These are phyloP conservation scores for Plumapathes pennacea DNA, from an alignment of 92 coral and sea anemone species.

Conservation along the genomic window DNA sequence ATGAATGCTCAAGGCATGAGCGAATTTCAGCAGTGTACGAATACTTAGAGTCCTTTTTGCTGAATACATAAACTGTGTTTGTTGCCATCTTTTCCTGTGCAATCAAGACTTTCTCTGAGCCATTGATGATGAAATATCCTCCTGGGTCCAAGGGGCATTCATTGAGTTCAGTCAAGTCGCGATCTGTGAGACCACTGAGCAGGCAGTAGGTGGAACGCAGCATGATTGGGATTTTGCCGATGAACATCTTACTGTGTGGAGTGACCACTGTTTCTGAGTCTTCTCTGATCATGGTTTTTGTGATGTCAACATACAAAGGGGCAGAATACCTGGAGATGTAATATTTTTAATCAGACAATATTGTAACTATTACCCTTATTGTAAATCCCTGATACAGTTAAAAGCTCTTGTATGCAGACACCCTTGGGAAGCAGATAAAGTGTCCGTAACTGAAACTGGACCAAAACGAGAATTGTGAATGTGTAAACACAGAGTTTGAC, in stretches of 20 bases:
- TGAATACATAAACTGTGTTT: constrained; percentile 94
- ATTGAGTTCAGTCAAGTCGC: constrained; percentile 97
- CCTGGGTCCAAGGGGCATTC: constrained; percentile 99
- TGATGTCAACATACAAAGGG: constrained; percentile 95
- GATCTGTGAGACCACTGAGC: constrained; percentile 79
- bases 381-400: no score
- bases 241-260: constrained; percentile 94
- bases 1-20: constrained; percentile 94
- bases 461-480: no score
- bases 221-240: constrained; percentile 99
- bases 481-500: no score
- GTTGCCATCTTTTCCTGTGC: constrained; percentile 99
- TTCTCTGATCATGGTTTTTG: constrained; percentile 90
- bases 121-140: constrained; percentile 95
- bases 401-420: no score
- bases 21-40: constrained; percentile 97
- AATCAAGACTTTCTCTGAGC: constrained; percentile 96
- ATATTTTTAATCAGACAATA: no score
- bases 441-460: no score
- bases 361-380: no score
- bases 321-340: constrained; percentile 87
- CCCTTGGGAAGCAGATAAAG: no score
- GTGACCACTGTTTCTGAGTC: constrained; percentile 85
- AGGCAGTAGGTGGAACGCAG: constrained; percentile 95
- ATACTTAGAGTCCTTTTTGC: constrained; percentile 95